Percentiles rank a stretch among this genome's conserved stretches.
phyloP scores from a whole-genome alignment of 2,888 invertebrate species.

The Nymphalis urticae region DNA sequence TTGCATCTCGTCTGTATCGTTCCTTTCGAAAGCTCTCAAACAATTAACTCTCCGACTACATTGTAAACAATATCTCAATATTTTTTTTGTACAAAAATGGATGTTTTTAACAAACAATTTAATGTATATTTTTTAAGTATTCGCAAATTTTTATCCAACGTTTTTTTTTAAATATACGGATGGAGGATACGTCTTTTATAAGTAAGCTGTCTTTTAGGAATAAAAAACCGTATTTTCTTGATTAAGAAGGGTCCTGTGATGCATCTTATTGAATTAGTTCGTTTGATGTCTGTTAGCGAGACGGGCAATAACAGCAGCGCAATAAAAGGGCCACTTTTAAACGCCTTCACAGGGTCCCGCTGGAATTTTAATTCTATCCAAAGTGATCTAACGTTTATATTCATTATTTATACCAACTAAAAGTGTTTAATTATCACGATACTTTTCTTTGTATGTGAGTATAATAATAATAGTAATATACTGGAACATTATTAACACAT shows the following conservation, averaged over 20 bases:
- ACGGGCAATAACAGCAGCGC: conserved; percentile 54
- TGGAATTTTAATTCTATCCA: conserved; percentile 3
- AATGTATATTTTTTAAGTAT: background rate
- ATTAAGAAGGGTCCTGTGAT: conserved; percentile 69
- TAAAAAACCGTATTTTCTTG: conserved; percentile 45
- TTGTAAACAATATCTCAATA: too few species aligned
- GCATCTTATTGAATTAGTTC: conserved; percentile 76
- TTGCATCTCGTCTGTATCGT: too few species aligned
- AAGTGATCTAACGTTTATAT: background rate
- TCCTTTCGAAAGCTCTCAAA: too few species aligned
- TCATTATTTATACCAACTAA: too few species aligned
- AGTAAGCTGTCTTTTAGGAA: conserved; percentile 23
- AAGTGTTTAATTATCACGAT: too few species aligned
- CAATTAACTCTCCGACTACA: too few species aligned
- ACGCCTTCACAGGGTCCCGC: conserved; percentile 20
- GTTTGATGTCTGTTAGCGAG: conserved; percentile 72
- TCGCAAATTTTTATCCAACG: too few species aligned
- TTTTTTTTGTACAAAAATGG: too few species aligned
- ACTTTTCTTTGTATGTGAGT: too few species aligned
- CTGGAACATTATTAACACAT: too few species aligned
- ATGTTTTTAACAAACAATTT: too few species aligned
- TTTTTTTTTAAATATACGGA: conserved; percentile 7
- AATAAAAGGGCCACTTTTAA: conserved; percentile 58
- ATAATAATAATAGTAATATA: too few species aligned
- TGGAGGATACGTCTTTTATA: conserved; percentile 18